phyloP scores from a whole-genome alignment of 2,113 vertebrate species.

The Labrus mixtus region DNA sequence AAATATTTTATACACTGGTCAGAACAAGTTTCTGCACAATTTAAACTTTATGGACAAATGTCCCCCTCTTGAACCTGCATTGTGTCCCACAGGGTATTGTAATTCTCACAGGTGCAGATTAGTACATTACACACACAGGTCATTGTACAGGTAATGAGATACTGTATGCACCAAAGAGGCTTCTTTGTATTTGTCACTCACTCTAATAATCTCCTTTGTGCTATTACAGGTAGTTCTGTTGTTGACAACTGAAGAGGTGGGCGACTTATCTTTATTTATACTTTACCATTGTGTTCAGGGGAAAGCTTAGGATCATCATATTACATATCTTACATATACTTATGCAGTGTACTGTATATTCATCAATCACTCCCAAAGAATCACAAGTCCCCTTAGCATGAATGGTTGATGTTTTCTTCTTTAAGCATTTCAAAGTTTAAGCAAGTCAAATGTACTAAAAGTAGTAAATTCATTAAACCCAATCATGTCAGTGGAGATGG shows the following conservation, averaged over 20 bases:
- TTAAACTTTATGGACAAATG: background rate
- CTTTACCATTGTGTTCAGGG: constrained; percentile 8
- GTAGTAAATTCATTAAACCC: too few species aligned
- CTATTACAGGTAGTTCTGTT: constrained; percentile 3
- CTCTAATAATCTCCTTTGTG: background rate
- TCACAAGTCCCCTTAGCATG: background rate
- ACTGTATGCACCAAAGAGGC: background rate
- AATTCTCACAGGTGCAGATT: constrained; percentile 6
- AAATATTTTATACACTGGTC: background rate
- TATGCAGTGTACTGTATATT: background rate
- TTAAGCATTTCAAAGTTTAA: too few species aligned
- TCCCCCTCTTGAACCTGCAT: background rate
- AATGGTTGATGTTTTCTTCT: background rate
- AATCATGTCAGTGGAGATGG: too few species aligned
- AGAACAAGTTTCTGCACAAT: background rate
- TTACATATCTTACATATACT: background rate
- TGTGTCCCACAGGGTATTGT: constrained; percentile 8
- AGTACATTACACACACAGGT: constrained; percentile 1
- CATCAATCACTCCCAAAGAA: background rate
- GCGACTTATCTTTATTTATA: constrained; percentile 7
- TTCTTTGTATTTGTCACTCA: constrained; percentile 29
- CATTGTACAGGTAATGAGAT: constrained; percentile 31
- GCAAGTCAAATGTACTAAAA: too few species aligned
- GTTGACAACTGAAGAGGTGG: constrained; percentile 30
- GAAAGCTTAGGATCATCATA: constrained; percentile 11